Evolutionary conservation across 2,888 invertebrate genomes (phyloP).

Genomic region (Caenorhabditis sulstoni): DNA sequence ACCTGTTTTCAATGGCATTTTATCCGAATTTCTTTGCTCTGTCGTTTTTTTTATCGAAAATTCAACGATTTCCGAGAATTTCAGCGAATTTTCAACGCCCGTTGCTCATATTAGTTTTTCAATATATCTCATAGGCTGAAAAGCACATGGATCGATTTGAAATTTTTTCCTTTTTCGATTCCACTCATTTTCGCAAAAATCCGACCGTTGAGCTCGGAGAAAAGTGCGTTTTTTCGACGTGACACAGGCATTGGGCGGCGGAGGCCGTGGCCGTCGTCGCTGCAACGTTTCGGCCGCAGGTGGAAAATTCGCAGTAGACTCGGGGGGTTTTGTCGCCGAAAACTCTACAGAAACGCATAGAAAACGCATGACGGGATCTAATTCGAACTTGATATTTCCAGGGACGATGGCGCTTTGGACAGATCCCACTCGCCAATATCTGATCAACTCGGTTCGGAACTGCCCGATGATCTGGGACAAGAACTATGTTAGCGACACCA

Average conservation of each 20-base stretch:
- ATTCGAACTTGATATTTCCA: slow-evolving; percentile 8
- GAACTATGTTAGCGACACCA: slow-evolving; percentile 27
- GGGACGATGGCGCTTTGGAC: slow-evolving; percentile 69
- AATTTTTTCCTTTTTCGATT: not conserved
- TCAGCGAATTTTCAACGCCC: not conserved
- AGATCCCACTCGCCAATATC: slow-evolving; percentile 64
- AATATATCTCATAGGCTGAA: not conserved
- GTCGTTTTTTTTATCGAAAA: too few species aligned
- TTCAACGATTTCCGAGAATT: too few species aligned
- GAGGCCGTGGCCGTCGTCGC: slow-evolving; percentile 26
- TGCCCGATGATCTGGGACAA: slow-evolving; percentile 53
- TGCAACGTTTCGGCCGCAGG: slow-evolving; percentile 3
- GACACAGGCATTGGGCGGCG: not conserved
- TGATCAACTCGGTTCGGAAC: slow-evolving; percentile 60
- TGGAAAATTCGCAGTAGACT: not conserved
- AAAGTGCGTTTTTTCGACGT: not conserved
- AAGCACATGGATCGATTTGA: not conserved
- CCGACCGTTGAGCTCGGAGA: not conserved
- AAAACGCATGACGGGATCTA: not conserved
- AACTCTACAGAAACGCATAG: not conserved
- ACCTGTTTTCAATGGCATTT: not conserved
- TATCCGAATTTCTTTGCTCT: too few species aligned
- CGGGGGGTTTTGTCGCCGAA: not conserved
- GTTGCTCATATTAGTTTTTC: not conserved
- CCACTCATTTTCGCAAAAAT: slow-evolving; percentile 8